phyloP scores from a whole-genome alignment of 2,888 invertebrate genomes.

The Meandrusa payeni region DNA sequence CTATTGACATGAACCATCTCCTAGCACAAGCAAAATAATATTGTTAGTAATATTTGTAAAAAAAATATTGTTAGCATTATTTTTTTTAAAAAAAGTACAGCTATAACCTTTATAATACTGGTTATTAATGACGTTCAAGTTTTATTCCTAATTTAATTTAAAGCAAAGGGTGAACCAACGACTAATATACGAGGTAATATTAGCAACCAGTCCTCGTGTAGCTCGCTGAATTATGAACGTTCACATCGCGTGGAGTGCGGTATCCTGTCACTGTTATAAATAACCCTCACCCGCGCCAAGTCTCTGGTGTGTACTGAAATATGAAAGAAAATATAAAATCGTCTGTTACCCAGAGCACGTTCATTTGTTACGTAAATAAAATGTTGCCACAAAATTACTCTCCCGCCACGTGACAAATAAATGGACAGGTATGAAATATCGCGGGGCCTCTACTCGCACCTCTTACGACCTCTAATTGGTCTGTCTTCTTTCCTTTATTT shows the following conservation, averaged over 20 bases:
- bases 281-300: conserved; percentile 17
- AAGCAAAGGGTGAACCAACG: too few species aligned
- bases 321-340: conserved; percentile 26
- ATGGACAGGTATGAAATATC: conserved; percentile 29
- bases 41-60: too few species aligned
- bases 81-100: too few species aligned
- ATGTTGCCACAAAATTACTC: conserved; percentile 31
- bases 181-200: too few species aligned
- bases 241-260: conserved; percentile 12
- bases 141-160: too few species aligned
- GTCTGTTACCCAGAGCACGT: conserved; percentile 19
- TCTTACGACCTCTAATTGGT: conserved; percentile 22
- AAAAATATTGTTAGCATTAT: too few species aligned
- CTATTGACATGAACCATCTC: too few species aligned
- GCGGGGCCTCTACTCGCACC: conserved; percentile 10
- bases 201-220: too few species aligned
- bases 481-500: conserved; percentile 24
- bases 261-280: conserved; percentile 17
- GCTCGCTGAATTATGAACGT: conserved; percentile 17
- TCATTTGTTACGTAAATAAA: conserved; percentile 34
- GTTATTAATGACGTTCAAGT: too few species aligned
- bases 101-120: too few species aligned
- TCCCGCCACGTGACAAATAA: conserved; percentile 27
- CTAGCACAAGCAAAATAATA: too few species aligned
- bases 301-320: conserved; percentile 22